phyloP scores from a whole-genome alignment of 2,113 vertebrate species.

The Salvelinus fontinalis region DNA sequence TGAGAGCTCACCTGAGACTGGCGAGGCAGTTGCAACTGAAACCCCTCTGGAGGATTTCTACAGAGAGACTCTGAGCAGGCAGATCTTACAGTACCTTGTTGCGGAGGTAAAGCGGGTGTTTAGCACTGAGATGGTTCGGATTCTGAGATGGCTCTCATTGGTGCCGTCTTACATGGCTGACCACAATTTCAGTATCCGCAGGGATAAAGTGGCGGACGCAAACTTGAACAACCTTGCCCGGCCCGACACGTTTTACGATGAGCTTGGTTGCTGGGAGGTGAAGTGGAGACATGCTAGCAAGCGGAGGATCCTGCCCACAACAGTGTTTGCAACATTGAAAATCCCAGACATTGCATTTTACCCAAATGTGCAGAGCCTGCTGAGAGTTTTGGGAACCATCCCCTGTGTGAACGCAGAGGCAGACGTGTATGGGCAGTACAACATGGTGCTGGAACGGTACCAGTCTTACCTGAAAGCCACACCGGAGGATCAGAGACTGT shows the following conservation, averaged over 20 bases:
- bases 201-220: constrained; percentile 79
- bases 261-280: constrained; percentile 80
- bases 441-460: constrained; percentile 78
- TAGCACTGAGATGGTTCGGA: constrained; percentile 77
- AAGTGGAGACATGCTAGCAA: constrained; percentile 81
- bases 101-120: constrained; percentile 78
- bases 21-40: constrained; percentile 46
- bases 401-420: constrained; percentile 77
- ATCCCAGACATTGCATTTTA: constrained; percentile 80
- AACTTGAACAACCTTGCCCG: constrained; percentile 79
- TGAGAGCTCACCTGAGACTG: constrained; percentile 34
- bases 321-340: constrained; percentile 76
- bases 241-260: constrained; percentile 78
- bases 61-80: constrained; percentile 71
- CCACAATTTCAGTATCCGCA: constrained; percentile 80
- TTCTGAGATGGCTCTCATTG: constrained; percentile 77
- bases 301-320: constrained; percentile 77
- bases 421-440: constrained; percentile 78
- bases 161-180: constrained; percentile 82
- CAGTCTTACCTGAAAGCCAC: constrained; percentile 70
- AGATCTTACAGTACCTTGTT: constrained; percentile 75
- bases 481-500: constrained; percentile 66
- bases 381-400: constrained; percentile 77
- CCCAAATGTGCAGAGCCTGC: constrained; percentile 78
- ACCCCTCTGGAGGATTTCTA: constrained; percentile 74